Percentiles rank a stretch among this genome's conserved stretches.
phyloP scores from a whole-genome alignment of 2,888 invertebrate species.

The Oegoconia quadripuncta region DNA sequence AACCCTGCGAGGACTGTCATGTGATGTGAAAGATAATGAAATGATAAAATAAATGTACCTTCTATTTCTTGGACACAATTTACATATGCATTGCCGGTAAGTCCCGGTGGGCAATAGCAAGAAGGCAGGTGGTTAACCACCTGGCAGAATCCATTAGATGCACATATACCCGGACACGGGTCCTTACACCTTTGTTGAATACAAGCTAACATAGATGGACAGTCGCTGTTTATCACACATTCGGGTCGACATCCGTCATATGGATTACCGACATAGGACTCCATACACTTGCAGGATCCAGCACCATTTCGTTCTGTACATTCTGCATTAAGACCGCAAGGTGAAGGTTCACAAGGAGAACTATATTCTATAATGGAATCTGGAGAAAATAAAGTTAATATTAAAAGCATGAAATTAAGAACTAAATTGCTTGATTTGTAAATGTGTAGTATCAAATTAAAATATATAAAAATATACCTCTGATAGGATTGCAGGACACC shows the following conservation, averaged over 20 bases:
- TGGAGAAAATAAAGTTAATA: constrained; percentile 19
- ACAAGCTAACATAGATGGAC: constrained; percentile 85
- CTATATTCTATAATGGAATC: constrained; percentile 60
- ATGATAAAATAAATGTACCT: no score
- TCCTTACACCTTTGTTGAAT: constrained; percentile 87
- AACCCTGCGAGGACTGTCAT: no score
- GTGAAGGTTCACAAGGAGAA: constrained; percentile 83
- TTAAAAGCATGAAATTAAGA: not conserved
- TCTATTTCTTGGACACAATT: constrained; percentile 74
- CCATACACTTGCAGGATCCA: constrained; percentile 84
- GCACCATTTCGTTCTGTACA: constrained; percentile 82
- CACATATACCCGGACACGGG: constrained; percentile 89
- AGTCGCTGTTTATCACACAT: constrained; percentile 89
- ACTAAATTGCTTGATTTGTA: not conserved
- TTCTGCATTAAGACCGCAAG: constrained; percentile 83
- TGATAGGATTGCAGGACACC: constrained; percentile 56
- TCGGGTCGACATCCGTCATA: constrained; percentile 87
- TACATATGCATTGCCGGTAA: constrained; percentile 84
- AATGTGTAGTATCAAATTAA: not conserved
- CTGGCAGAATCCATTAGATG: constrained; percentile 85
- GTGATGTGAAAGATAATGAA: no score
- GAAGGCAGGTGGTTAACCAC: constrained; percentile 87
- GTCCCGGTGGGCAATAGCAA: constrained; percentile 84
- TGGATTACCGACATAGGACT: constrained; percentile 73
- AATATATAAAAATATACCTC: constrained; percentile 40